phyloP scores from a whole-genome alignment of 37 sponge, comb jelly and placozoan genomes.

The Hormiphora californensis region DNA sequence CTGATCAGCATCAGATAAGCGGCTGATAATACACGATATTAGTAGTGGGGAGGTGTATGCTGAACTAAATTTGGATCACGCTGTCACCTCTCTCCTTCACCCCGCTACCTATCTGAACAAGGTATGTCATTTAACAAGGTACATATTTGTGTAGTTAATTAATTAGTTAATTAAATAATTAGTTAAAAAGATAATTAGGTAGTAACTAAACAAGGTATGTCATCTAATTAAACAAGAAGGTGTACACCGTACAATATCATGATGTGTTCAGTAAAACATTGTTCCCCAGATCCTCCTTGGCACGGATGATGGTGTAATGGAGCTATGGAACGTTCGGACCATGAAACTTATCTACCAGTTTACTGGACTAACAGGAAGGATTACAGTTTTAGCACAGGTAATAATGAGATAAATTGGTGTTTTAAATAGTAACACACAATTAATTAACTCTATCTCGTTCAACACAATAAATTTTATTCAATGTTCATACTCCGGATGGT shows the following conservation, averaged over 20 bases:
- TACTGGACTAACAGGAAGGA: neutral
- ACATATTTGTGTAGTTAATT: no score
- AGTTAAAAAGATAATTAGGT: no score
- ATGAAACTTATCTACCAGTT: conserved; percentile 48
- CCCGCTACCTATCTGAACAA: conserved; percentile 97
- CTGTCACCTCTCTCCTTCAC: conserved; percentile 67
- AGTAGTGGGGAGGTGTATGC: conserved; percentile 66
- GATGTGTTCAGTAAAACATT: neutral
- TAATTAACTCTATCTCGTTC: no score
- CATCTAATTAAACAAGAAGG: no score
- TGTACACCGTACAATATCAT: no score
- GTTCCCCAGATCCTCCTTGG: conserved; percentile 61
- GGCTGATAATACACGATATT: conserved; percentile 31
- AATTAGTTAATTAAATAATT: no score
- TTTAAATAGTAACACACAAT: neutral
- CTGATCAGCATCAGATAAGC: neutral
- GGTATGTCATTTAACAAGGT: conserved; percentile 30
- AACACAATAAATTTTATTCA: no score
- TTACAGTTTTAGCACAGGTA: conserved; percentile 35
- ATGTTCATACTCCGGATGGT: no score
- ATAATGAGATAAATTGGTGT: neutral
- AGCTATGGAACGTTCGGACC: conserved; percentile 91
- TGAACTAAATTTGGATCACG: conserved; percentile 68
- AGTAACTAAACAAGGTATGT: no score
- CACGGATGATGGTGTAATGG: conserved; percentile 73